phyloP scores from a whole-genome alignment of 2,888 invertebrate species.

The Euplexia lucipara region DNA sequence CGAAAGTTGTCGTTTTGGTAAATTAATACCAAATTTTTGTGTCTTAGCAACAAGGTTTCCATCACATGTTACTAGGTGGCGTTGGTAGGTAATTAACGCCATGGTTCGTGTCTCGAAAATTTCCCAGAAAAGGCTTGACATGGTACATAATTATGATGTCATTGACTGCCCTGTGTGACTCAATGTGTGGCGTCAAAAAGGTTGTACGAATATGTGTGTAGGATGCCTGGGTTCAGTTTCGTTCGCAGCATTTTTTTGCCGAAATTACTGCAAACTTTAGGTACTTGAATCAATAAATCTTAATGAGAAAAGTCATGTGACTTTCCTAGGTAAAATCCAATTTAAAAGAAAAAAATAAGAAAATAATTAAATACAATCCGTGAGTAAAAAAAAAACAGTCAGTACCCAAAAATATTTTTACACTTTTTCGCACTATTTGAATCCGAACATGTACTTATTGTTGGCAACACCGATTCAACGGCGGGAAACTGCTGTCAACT shows the following conservation, averaged over 20 bases:
- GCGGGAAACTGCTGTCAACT: too few relatives aligned
- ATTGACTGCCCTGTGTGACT: constrained; percentile 32
- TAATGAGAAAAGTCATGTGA: too few relatives aligned
- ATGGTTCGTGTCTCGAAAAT: constrained; percentile 17
- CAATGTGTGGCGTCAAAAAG: constrained; percentile 18
- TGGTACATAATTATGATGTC: constrained; percentile 47
- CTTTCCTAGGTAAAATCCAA: too few relatives aligned
- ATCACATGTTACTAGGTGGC: constrained; percentile 28
- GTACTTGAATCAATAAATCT: background rate
- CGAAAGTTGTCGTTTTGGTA: too few relatives aligned
- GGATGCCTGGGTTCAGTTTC: background rate
- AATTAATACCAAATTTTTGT: background rate
- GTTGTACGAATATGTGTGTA: constrained; percentile 24
- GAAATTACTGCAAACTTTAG: background rate
- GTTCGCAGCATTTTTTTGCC: background rate
- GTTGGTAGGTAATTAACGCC: constrained; percentile 31
- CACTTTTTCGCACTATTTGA: too few relatives aligned
- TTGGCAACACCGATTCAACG: too few relatives aligned
- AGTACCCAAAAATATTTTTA: too few relatives aligned
- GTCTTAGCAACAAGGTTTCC: constrained; percentile 11
- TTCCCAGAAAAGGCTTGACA: constrained; percentile 35
- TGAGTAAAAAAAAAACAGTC: too few relatives aligned
- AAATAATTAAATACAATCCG: too few relatives aligned
- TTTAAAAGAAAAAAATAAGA: too few relatives aligned
- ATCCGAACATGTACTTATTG: too few relatives aligned